Evolutionary conservation across 1,140 invertebrate genomes (phyloP).

Genomic region (Conus betulinus): DNA sequence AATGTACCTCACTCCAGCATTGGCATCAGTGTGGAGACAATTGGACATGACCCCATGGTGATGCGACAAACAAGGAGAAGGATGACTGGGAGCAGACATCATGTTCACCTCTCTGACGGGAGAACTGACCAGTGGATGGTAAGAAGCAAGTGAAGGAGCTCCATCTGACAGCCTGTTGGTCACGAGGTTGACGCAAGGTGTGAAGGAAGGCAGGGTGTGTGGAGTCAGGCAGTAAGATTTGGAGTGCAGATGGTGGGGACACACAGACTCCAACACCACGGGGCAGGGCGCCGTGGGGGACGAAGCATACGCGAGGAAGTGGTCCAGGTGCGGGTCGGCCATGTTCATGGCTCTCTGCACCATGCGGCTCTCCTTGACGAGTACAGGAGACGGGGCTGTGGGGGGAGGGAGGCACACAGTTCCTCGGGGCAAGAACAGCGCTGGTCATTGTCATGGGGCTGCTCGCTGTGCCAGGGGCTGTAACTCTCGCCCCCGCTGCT

Average conservation of each 20-base stretch:
- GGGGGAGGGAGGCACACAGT: neutral
- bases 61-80: neutral
- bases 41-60: neutral
- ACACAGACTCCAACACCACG: neutral
- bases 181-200: neutral
- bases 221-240: neutral
- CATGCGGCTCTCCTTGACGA: neutral
- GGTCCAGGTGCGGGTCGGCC: neutral
- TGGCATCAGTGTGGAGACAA: neutral
- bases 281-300: neutral
- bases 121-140: neutral
- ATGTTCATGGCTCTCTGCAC: neutral
- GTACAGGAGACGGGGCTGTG: conserved; percentile 6
- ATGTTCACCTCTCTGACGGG: neutral
- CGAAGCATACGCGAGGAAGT: neutral
- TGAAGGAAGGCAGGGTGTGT: neutral
- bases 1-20: neutral
- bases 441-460: neutral
- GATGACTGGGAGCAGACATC: neutral
- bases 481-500: neutral
- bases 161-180: neutral
- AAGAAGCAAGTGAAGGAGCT: neutral
- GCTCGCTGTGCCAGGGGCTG: conserved; percentile 9
- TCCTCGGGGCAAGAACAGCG: neutral
- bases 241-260: neutral